Evolutionary conservation across 2,113 vertebrate species (phyloP), one percentile per base, ranked within the genome.

Genomic region (Pelodiscus sinensis): DNA sequence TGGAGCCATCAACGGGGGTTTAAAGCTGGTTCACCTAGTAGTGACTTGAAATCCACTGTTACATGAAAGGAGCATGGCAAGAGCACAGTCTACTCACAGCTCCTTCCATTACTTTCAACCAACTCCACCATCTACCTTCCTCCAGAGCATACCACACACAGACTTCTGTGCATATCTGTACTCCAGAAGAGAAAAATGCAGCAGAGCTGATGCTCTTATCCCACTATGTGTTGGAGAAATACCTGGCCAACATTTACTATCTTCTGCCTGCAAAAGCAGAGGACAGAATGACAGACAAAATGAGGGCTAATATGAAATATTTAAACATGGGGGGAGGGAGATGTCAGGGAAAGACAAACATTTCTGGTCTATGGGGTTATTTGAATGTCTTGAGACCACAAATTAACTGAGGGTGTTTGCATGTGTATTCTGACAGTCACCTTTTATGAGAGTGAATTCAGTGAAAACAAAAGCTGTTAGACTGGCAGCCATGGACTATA

Each of bases 91-190:
- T 81, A 56, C 5, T 60, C 44, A 35, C 65, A 68, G 31, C 31
- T 68, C 15, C 18, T 77, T 5, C 19, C 56, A 0, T 0, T 6
- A 78, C 56, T 9, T n/a, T 18, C 35, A 56, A 21, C 16, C 2
- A 81, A 50, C 29, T 84, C 35, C 58, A 56, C 25, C 51, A 25
- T 58, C 58, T 56, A 35, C 51, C 8, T 35, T 4, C 29, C 84
- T 73, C 35, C 54, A 80, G 60, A 77, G 38, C 12, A 75, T n/a
- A 24, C 9, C 24, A 35, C 29, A 9, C 31, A 35, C n/a, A 31
- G 2, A 44, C 21, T 35, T 90, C 73, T 51, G 58, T 62, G 13
- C 52, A 15, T 24, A 5, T 35, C 85, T 78, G 38, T 15, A 81
- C 18, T 11, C 11, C 79, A 51, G 27, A 19, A 71, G 55, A 83